Evolutionary conservation across 2,888 invertebrate species (phyloP).

Genomic region (Rosalia funebris): DNA sequence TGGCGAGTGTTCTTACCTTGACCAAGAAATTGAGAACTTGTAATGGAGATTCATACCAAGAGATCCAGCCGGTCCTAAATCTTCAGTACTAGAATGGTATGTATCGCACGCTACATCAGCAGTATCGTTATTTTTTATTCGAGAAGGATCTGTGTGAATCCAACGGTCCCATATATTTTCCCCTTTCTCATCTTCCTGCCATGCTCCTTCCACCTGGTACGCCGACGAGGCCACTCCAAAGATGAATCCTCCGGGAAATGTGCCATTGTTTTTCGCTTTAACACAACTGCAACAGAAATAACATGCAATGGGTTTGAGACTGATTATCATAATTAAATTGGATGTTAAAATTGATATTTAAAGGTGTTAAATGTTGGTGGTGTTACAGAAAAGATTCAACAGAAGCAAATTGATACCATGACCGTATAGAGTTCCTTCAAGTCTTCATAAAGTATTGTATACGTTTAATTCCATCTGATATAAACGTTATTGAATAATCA

Average conservation of each 20-base stretch:
- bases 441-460: too few relatives aligned
- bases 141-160: conserved; percentile 66
- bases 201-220: conserved; percentile 39
- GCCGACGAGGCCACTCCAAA: conserved; percentile 35
- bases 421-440: too few relatives aligned
- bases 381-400: too few relatives aligned
- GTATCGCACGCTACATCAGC: conserved; percentile 74
- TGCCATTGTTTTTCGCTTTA: neutral
- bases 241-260: conserved; percentile 30
- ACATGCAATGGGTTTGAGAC: too few relatives aligned
- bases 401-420: too few relatives aligned
- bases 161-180: conserved; percentile 76
- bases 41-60: too few relatives aligned
- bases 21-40: conserved; percentile 81
- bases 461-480: too few relatives aligned
- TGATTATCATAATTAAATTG: too few relatives aligned
- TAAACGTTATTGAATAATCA: too few relatives aligned
- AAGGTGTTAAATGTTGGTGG: too few relatives aligned
- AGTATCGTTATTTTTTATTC: conserved; percentile 66
- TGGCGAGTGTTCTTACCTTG: conserved; percentile 66
- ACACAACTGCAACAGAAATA: conserved; percentile 56
- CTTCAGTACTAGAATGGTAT: conserved; percentile 71
- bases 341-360: too few relatives aligned
- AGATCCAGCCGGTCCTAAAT: conserved; percentile 71
- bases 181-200: conserved; percentile 65